phyloP scores from a whole-genome alignment of 1,140 invertebrate genomes.

The Drosophila obscura region DNA sequence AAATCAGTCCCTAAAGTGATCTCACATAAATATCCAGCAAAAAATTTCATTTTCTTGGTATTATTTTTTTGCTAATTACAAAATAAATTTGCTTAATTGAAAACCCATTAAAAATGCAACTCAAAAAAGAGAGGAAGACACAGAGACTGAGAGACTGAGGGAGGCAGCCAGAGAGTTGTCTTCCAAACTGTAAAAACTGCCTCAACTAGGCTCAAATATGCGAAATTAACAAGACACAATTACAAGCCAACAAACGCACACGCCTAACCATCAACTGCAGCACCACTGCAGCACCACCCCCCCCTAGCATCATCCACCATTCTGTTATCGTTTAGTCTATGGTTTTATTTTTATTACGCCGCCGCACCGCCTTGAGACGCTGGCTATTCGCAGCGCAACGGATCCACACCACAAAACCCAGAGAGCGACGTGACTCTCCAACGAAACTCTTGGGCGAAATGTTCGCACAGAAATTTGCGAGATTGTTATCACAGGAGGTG shows the following conservation, averaged over 20 bases:
- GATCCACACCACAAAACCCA: constrained; percentile 10
- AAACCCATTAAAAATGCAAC: constrained; percentile 6
- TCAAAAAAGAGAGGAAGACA: constrained; percentile 5
- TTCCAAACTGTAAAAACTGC: constrained; percentile 73
- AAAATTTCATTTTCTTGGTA: too few relatives aligned
- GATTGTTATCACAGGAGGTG: constrained; percentile 64
- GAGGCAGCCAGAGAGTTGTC: constrained; percentile 34
- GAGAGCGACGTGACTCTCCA: constrained; percentile 8
- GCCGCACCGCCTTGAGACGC: constrained; percentile 46
- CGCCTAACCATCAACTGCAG: constrained; percentile 42
- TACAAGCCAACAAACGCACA: constrained; percentile 72
- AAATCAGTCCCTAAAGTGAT: too few relatives aligned
- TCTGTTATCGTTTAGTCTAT: constrained; percentile 77
- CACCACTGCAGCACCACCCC: constrained; percentile 4
- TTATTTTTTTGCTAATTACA: too few relatives aligned
- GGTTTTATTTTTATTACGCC: constrained; percentile 78
- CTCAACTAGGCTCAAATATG: constrained; percentile 74
- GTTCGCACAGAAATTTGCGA: constrained; percentile 70
- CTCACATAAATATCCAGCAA: too few relatives aligned
- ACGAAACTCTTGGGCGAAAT: constrained; percentile 43
- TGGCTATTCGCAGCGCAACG: background rate
- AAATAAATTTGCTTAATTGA: too few relatives aligned
- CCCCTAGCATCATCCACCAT: constrained; percentile 6
- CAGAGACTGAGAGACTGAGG: background rate
- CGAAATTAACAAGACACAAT: constrained; percentile 81